These are phyloP conservation scores for Oriolus oriolus DNA, from an alignment of 2,113 vertebrate genomes.

Conservation along the genomic window DNA sequence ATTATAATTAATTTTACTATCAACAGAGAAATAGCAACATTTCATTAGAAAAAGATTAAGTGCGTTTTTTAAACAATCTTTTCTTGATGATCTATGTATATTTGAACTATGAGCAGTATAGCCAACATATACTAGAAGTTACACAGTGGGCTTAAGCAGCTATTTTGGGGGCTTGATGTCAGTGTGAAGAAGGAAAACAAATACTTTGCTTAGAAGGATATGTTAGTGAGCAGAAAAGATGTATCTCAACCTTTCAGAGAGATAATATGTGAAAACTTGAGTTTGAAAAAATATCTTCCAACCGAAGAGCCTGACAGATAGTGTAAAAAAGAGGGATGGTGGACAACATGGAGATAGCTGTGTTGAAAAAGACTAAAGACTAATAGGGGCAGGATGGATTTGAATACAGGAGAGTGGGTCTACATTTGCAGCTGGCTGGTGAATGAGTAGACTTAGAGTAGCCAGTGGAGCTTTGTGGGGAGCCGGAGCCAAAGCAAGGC, in stretches of 20 bases:
- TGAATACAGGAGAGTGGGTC: rapidly evolving
- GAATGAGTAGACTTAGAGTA: not conserved
- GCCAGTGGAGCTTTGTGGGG: not conserved
- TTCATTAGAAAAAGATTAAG: not conserved
- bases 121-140: not conserved
- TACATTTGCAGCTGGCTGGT: not conserved
- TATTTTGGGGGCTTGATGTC: not conserved
- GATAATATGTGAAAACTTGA: not conserved
- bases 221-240: not conserved
- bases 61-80: not conserved
- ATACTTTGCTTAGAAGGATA: not conserved
- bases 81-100: not conserved
- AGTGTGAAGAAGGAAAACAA: not conserved
- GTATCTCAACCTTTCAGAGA: not conserved
- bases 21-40: not conserved
- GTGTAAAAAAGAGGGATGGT: not conserved
- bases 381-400: not conserved
- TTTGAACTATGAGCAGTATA: not conserved
- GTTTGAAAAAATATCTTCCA: not conserved
- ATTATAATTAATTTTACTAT: not conserved
- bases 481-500: not conserved
- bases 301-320: not conserved
- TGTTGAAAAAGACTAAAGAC: not conserved
- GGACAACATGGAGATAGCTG: not conserved
- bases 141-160: not conserved